phyloP scores from a whole-genome alignment of 2,888 invertebrate genomes.

The Notodonta dromedarius region DNA sequence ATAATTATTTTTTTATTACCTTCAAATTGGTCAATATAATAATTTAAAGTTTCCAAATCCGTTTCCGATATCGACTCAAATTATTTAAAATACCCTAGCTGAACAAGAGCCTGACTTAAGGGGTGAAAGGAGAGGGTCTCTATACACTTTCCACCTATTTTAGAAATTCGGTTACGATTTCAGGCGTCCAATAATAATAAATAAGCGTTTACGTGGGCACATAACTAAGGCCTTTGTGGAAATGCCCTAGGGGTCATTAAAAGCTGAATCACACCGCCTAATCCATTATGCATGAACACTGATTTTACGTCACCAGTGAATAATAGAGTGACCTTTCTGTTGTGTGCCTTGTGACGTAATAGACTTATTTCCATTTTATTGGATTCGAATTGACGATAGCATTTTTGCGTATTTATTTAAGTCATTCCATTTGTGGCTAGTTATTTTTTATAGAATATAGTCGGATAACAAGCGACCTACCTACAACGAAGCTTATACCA shows the following conservation, averaged over 20 bases:
- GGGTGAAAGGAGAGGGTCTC: too few relatives aligned
- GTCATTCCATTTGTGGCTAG: not conserved
- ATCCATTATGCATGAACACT: constrained; percentile 38
- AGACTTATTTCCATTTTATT: constrained; percentile 20
- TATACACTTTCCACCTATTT: too few relatives aligned
- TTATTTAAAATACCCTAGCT: too few relatives aligned
- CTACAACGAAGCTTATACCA: too few relatives aligned
- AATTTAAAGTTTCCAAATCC: too few relatives aligned
- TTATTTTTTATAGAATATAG: not conserved
- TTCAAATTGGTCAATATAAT: too few relatives aligned
- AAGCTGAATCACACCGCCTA: constrained; percentile 57
- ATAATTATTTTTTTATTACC: too few relatives aligned
- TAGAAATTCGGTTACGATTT: not conserved
- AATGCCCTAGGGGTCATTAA: constrained; percentile 55
- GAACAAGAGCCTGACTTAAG: too few relatives aligned
- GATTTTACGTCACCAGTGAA: constrained; percentile 58
- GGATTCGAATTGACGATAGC: constrained; percentile 9
- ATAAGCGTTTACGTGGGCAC: constrained; percentile 1
- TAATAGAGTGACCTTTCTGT: constrained; percentile 59
- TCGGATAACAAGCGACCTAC: too few relatives aligned
- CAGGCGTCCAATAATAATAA: not conserved
- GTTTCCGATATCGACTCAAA: too few relatives aligned
- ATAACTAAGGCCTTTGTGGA: constrained; percentile 39
- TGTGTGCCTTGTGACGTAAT: constrained; percentile 38
- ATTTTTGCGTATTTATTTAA: constrained; percentile 15